Percentiles rank a stretch among this genome's conserved stretches.
Conservation (phyloP, 1,140 invertebrate species). For the Neodiprion lecontei region DNA sequence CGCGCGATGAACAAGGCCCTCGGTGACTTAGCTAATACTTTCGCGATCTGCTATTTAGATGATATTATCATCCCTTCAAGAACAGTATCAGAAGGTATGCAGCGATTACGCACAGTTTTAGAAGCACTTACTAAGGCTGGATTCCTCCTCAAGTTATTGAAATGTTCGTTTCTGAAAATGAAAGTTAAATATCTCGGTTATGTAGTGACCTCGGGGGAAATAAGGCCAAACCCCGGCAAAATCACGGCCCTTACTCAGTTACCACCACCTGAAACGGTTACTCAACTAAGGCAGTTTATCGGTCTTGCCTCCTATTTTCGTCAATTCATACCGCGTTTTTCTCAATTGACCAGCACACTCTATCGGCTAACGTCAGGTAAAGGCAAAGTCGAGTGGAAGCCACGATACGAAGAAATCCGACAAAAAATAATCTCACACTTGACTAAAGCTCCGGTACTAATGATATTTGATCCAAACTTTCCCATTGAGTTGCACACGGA, state of each 20-base stretch:
- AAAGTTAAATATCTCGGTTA: slow-evolving; percentile 43
- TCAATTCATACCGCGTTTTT: slow-evolving; percentile 37
- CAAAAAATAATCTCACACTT: slow-evolving; percentile 24
- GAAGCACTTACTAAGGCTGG: slow-evolving; percentile 23
- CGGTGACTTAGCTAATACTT: slow-evolving; percentile 15
- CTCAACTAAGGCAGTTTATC: slow-evolving; percentile 37
- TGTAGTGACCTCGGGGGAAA: slow-evolving; percentile 31
- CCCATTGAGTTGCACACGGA: slow-evolving; percentile 44
- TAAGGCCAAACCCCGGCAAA: slow-evolving; percentile 31
- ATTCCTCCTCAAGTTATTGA: slow-evolving; percentile 32
- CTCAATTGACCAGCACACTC: slow-evolving; percentile 21
- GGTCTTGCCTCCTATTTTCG: slow-evolving; percentile 44
- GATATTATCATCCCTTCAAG: slow-evolving; percentile 28
- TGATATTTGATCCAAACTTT: slow-evolving; percentile 44
- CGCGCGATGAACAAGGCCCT: slow-evolving; percentile 19
- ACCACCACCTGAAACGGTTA: slow-evolving; percentile 35
- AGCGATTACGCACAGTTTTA: slow-evolving; percentile 32
- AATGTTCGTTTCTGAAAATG: slow-evolving; percentile 42
- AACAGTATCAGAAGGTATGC: slow-evolving; percentile 32
- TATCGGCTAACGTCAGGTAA: slow-evolving; percentile 21
- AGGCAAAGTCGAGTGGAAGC: slow-evolving; percentile 16
- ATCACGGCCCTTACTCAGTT: slow-evolving; percentile 26
- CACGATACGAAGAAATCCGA: slow-evolving; percentile 13
- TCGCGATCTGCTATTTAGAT: slow-evolving; percentile 27
- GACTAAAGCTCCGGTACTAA: slow-evolving; percentile 39